Percentiles rank a stretch among this genome's conserved stretches.
Evolutionary conservation across 1,140 invertebrate genomes (phyloP).

Genomic region (Drosophila aff.): DNA sequence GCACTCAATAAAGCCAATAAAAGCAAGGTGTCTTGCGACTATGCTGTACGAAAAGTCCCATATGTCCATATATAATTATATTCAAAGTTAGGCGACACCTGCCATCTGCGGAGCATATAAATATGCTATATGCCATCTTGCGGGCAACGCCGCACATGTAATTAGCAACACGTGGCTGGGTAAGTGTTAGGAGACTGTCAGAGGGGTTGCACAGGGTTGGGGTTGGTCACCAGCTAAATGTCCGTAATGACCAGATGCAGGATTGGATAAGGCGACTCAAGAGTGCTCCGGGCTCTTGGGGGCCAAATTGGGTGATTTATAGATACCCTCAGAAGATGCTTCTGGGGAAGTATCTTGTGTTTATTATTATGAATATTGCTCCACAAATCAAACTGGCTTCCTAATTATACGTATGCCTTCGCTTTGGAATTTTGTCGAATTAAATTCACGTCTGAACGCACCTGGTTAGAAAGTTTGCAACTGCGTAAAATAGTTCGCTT

Average conservation of each 20-base stretch:
- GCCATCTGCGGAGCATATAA: constrained; percentile 17
- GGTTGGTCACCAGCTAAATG: constrained; percentile 24
- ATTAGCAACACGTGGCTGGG: constrained; percentile 39
- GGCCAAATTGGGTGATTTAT: constrained; percentile 13
- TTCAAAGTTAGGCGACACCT: constrained; percentile 33
- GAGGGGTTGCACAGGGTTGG: not conserved
- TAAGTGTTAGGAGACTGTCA: not conserved
- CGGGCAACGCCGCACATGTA: constrained; percentile 13
- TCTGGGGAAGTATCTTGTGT: not conserved
- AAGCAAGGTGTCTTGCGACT: constrained; percentile 12
- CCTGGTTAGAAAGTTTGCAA: constrained; percentile 32
- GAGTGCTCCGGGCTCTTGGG: not conserved
- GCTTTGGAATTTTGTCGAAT: constrained; percentile 19
- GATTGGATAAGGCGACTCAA: constrained; percentile 4
- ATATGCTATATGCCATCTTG: constrained; percentile 12
- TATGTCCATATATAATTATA: constrained; percentile 37
- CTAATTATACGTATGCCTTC: constrained; percentile 22
- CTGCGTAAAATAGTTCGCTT: constrained; percentile 35
- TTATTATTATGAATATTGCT: constrained; percentile 16
- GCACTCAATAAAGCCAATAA: constrained; percentile 37
- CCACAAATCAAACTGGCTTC: constrained; percentile 4
- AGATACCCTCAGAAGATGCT: not conserved
- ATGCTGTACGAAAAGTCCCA: constrained; percentile 7
- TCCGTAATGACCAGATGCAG: constrained; percentile 26
- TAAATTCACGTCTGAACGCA: constrained; percentile 36